Evolutionary conservation across 2,888 invertebrate species (phyloP).

Genomic region (Podotricha telesiphe): DNA sequence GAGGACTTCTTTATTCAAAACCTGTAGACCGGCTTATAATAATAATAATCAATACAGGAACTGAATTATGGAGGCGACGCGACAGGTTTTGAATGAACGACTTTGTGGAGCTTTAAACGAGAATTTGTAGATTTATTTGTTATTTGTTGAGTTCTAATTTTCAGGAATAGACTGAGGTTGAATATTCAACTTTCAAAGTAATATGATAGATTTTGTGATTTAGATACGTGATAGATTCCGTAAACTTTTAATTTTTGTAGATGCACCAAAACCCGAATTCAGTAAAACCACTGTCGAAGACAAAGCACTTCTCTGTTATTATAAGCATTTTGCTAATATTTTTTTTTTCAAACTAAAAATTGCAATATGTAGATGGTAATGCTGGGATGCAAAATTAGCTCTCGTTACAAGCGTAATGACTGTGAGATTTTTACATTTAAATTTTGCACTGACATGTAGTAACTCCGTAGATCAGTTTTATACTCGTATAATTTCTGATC

Average conservation of each 20-base stretch:
- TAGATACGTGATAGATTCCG: conserved; percentile 34
- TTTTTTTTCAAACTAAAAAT: conserved; percentile 47
- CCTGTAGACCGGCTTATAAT: conserved; percentile 75
- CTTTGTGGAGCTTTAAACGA: conserved; percentile 71
- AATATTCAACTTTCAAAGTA: conserved; percentile 37
- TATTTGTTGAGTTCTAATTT: conserved; percentile 54
- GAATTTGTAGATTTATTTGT: conserved; percentile 51
- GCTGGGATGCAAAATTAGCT: conserved; percentile 16
- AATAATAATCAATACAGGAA: conserved; percentile 70
- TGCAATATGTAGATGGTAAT: conserved; percentile 30
- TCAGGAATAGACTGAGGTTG: conserved; percentile 57
- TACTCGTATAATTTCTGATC: conserved; percentile 68
- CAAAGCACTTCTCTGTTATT: conserved; percentile 21
- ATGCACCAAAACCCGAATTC: conserved; percentile 21
- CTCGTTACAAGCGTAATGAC: conserved; percentile 52
- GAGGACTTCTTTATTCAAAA: conserved; percentile 80
- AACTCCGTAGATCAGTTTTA: conserved; percentile 75
- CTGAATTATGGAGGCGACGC: conserved; percentile 70
- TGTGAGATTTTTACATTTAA: conserved; percentile 67
- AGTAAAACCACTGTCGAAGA: conserved; percentile 20
- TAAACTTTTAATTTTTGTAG: conserved; percentile 22
- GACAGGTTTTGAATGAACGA: conserved; percentile 80
- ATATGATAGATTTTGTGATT: conserved; percentile 39
- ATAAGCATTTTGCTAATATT: conserved; percentile 49
- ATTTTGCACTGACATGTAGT: conserved; percentile 60